Conservation (phyloP, 1,140 invertebrate genomes). For the Ostrea denselamellosa region DNA sequence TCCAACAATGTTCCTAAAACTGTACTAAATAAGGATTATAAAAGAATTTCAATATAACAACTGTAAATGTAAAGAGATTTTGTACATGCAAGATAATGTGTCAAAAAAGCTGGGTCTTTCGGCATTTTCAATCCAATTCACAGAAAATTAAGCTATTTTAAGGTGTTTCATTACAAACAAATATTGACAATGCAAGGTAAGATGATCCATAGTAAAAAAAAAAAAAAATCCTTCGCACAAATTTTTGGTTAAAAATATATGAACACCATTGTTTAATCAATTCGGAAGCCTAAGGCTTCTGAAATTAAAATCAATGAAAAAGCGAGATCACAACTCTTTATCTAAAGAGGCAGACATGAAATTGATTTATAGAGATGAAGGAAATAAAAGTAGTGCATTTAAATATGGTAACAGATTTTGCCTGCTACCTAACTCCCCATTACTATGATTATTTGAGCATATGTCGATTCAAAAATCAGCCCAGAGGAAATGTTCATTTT, state of each 20-base stretch:
- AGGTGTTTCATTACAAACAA: background rate
- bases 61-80: background rate
- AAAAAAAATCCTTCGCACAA: background rate
- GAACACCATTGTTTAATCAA: slow-evolving; percentile 12
- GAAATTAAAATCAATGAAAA: background rate
- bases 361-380: background rate
- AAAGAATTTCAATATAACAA: background rate
- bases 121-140: background rate
- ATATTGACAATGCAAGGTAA: background rate
- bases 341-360: background rate
- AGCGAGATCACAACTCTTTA: background rate
- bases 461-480: background rate
- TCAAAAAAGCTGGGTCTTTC: background rate
- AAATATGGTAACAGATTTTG: slow-evolving; percentile 3
- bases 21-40: background rate
- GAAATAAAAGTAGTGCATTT: background rate
- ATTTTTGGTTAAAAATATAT: slow-evolving; percentile 19
- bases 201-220: background rate
- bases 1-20: no score
- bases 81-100: background rate
- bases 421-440: background rate
- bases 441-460: background rate
- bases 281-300: background rate
- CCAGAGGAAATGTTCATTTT: background rate
- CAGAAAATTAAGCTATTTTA: slow-evolving; percentile 5